phyloP scores from a whole-genome alignment of 2,888 invertebrate genomes.

The Hydrotaea cyrtoneurina region DNA sequence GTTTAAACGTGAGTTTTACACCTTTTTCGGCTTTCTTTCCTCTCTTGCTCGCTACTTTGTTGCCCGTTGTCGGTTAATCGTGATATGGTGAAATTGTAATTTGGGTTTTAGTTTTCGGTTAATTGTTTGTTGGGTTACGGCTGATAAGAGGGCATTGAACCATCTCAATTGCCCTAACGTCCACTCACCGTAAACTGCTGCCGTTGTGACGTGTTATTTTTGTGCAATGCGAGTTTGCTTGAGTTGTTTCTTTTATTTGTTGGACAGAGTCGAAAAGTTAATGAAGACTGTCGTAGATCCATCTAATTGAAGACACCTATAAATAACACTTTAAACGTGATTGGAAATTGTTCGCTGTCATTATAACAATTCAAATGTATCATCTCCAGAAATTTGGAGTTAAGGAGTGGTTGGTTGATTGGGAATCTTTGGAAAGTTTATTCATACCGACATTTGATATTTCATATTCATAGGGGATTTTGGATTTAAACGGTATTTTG shows the following conservation, averaged over 20 bases:
- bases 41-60: background rate
- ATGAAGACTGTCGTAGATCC: no score
- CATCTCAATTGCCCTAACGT: background rate
- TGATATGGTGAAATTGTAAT: slow-evolving; percentile 45
- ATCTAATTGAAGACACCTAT: no score
- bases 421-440: no score
- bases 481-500: no score
- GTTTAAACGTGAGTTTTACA: slow-evolving; percentile 56
- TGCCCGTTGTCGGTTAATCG: slow-evolving; percentile 37
- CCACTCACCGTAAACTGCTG: background rate
- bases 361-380: no score
- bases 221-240: background rate
- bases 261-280: background rate
- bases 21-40: slow-evolving; percentile 40
- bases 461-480: no score
- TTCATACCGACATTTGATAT: no score
- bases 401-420: no score
- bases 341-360: no score
- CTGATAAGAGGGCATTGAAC: slow-evolving; percentile 71
- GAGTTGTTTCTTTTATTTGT: background rate
- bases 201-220: slow-evolving; percentile 32
- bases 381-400: no score
- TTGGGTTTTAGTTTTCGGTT: slow-evolving; percentile 27
- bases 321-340: no score
- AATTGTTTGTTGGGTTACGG: slow-evolving; percentile 53